Evolutionary conservation across 23 tunicate genomes (phyloP).

Genomic region (Clavelina lepadiformis): DNA sequence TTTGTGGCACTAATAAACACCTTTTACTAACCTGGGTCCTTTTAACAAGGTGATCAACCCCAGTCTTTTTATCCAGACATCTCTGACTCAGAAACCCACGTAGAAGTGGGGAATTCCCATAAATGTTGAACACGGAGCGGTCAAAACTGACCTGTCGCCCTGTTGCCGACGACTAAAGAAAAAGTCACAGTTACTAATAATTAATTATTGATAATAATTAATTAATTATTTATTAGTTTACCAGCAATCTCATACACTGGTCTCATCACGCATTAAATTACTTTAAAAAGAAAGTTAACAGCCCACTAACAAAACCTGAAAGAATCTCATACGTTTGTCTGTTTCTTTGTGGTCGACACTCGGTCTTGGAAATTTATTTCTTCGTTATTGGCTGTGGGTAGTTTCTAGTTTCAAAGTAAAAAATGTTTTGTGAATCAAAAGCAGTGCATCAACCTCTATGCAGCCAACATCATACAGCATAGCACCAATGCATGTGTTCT

Average conservation of each 20-base stretch:
- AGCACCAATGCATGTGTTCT: too few species aligned
- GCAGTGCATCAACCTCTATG: too few species aligned
- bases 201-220: neutral
- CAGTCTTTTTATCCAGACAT: slow-evolving; percentile 24
- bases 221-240: neutral
- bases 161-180: slow-evolving; percentile 36
- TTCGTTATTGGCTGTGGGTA: too few species aligned
- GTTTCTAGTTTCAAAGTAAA: too few species aligned
- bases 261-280: neutral
- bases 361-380: too few species aligned
- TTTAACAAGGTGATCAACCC: slow-evolving; percentile 35
- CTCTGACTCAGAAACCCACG: slow-evolving; percentile 40
- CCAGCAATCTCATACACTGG: neutral
- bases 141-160: slow-evolving; percentile 53
- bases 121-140: slow-evolving; percentile 58
- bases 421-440: too few species aligned
- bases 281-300: neutral
- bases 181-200: neutral
- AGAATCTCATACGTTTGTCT: neutral
- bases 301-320: neutral
- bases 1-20: too few species aligned
- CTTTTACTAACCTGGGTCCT: slow-evolving; percentile 40
- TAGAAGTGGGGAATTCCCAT: slow-evolving; percentile 78
- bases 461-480: too few species aligned
- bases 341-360: too few species aligned